Conservation (phyloP, 2,888 invertebrate genomes). For the Dysmachus trigonus region DNA sequence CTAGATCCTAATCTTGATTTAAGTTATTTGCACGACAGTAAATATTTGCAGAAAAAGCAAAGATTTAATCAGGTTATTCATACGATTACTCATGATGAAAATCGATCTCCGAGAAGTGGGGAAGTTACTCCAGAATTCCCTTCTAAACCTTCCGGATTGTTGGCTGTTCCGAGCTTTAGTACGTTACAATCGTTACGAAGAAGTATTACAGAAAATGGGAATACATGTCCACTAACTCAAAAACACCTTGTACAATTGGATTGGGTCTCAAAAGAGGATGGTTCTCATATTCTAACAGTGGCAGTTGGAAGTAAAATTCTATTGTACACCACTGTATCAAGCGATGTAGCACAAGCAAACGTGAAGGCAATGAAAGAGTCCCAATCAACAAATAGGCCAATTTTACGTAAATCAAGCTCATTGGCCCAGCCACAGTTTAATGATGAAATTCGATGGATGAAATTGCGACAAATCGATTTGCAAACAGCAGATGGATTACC, state of each 20-base stretch:
- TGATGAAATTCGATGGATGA: constrained; percentile 97
- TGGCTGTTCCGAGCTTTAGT: constrained; percentile 91
- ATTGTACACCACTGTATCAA: constrained; percentile 92
- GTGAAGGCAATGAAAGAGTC: constrained; percentile 91
- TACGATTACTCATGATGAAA: constrained; percentile 82
- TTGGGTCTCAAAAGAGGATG: constrained; percentile 99
- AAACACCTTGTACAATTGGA: constrained; percentile 95
- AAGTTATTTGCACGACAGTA: constrained; percentile 82
- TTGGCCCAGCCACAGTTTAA: constrained; percentile 88
- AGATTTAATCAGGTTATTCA: constrained; percentile 83
- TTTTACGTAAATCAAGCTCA: constrained; percentile 89
- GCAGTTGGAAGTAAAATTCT: constrained; percentile 93
- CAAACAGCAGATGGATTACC: constrained; percentile 95
- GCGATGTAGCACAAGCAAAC: constrained; percentile 93
- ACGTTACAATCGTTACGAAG: constrained; percentile 86
- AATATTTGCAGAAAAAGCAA: constrained; percentile 83
- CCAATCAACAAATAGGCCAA: constrained; percentile 82
- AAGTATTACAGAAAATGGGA: constrained; percentile 90
- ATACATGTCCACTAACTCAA: constrained; percentile 88
- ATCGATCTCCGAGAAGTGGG: constrained; percentile 68
- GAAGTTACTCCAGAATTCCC: constrained; percentile 62
- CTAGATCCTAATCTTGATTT: constrained; percentile 84
- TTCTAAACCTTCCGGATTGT: constrained; percentile 64
- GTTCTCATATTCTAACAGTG: constrained; percentile 96
- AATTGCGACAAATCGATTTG: constrained; percentile 86